phyloP scores from a whole-genome alignment of 2,888 invertebrate species.

The Nephrotoma appendiculata region DNA sequence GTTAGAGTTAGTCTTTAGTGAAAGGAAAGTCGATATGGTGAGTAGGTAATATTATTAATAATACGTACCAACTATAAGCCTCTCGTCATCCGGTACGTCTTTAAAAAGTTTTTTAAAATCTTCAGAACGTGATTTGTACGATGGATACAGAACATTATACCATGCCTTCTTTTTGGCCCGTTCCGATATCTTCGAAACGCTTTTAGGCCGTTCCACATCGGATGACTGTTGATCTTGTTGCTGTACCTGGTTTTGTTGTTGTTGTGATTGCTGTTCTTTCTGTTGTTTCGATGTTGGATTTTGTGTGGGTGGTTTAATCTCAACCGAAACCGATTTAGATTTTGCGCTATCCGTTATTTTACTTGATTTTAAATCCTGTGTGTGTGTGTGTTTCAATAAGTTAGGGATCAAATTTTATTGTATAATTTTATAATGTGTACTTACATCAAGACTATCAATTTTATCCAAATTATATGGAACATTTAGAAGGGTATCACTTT shows the following conservation, averaged over 20 bases:
- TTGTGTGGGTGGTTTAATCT: background rate
- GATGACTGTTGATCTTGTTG: background rate
- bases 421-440: background rate
- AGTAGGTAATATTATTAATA: background rate
- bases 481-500: conserved; percentile 13
- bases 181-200: conserved; percentile 31
- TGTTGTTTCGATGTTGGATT: background rate
- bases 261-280: background rate
- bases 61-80: conserved; percentile 77
- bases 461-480: conserved; percentile 11
- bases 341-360: background rate
- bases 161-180: conserved; percentile 68
- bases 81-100: conserved; percentile 78
- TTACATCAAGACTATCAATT: conserved; percentile 15
- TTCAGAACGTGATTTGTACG: conserved; percentile 84
- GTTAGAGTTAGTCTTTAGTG: background rate
- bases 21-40: background rate
- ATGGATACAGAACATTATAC: conserved; percentile 77
- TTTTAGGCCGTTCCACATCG: conserved; percentile 19
- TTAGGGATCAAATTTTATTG: background rate
- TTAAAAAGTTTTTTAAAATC: conserved; percentile 89
- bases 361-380: background rate
- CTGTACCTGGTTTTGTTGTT: background rate
- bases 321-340: background rate
- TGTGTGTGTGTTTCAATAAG: background rate